Evolutionary conservation across 1,140 invertebrate species (phyloP).

Genomic region (Brachionus rubens): DNA sequence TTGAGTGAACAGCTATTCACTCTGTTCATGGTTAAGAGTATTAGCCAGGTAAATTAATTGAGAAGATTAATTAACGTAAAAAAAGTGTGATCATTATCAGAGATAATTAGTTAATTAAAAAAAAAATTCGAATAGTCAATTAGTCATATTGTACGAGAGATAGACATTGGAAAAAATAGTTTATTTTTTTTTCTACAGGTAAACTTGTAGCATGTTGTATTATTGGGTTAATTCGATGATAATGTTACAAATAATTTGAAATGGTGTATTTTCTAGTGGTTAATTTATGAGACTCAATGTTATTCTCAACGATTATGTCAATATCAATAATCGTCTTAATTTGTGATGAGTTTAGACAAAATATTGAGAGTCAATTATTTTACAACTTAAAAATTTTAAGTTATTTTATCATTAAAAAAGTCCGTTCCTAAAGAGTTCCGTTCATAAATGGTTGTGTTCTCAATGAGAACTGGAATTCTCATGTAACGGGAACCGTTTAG

Average conservation of each 20-base stretch:
- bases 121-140: no score
- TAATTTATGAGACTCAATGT: constrained; percentile 15
- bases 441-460: no score
- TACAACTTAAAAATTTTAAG: no score
- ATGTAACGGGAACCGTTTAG: no score
- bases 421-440: no score
- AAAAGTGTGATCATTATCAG: constrained; percentile 44
- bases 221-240: neutral
- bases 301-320: constrained; percentile 10
- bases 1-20: constrained; percentile 20
- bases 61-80: constrained; percentile 37
- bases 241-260: neutral
- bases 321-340: neutral
- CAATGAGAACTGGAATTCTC: no score
- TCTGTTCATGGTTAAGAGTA: constrained; percentile 19
- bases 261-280: constrained; percentile 21
- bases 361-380: no score
- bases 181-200: no score
- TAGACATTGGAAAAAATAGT: no score
- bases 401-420: no score
- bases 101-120: constrained; percentile 27
- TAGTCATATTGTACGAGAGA: no score
- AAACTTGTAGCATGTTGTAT: constrained; percentile 22
- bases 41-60: constrained; percentile 22
- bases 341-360: neutral